Evolutionary conservation across 2,888 invertebrate genomes (phyloP).

Genomic region (Biston stratarius): DNA sequence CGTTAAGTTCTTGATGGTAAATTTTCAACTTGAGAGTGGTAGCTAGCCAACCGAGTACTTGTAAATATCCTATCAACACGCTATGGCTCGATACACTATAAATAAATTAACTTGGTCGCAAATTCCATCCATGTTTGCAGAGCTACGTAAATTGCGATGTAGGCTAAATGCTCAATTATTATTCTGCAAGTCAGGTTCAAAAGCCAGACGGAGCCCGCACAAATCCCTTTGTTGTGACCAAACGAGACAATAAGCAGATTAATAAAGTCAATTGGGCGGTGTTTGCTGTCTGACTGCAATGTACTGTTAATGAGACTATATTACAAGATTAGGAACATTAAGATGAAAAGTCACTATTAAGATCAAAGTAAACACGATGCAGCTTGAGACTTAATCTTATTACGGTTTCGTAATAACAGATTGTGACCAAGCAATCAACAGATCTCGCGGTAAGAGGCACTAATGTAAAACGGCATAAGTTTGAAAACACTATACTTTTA

Average conservation of each 20-base stretch:
- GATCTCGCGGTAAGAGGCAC: no score
- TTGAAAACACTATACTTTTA: no score
- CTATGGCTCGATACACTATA: no score
- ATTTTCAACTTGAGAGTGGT: no score
- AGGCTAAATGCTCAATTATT: constrained; percentile 10
- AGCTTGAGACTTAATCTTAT: background rate
- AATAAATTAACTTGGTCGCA: background rate
- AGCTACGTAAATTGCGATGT: constrained; percentile 1
- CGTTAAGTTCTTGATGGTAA: no score
- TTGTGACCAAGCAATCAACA: no score
- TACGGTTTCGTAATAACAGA: background rate
- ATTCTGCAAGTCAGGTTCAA: constrained; percentile 22
- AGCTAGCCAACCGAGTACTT: no score
- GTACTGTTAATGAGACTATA: background rate
- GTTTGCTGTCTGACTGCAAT: constrained; percentile 4
- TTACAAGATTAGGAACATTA: background rate
- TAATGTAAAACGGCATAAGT: no score
- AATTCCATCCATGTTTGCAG: background rate
- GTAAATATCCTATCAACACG: no score
- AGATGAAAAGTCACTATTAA: background rate
- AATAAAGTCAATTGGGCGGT: constrained; percentile 9
- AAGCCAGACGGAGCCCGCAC: constrained; percentile 23
- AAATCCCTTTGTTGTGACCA: constrained; percentile 17
- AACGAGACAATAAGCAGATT: constrained; percentile 18
- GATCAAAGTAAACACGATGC: background rate